Percentiles rank a stretch among this genome's conserved stretches.
These are phyloP conservation scores for Dendrolimus kikuchii DNA, from an alignment of 1,140 invertebrate genomes.

Conservation along the genomic window DNA sequence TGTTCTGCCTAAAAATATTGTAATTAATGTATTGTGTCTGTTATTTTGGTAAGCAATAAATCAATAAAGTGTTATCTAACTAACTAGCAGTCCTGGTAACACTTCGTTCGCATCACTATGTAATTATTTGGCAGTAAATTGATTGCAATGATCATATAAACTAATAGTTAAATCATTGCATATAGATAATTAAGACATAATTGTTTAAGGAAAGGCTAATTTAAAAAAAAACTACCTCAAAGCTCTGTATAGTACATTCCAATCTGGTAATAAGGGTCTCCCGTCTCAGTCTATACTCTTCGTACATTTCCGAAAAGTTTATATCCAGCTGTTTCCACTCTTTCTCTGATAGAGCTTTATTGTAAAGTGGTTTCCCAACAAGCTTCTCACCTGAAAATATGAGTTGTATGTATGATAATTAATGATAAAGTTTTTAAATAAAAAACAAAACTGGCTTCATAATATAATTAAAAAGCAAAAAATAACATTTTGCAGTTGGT, in stretches of 20 bases:
- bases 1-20: too few species aligned
- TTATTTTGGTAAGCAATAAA: too few species aligned
- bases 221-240: conserved; percentile 74
- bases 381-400: conserved; percentile 64
- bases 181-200: background rate
- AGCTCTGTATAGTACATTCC: conserved; percentile 96
- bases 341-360: conserved; percentile 79
- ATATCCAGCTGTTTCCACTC: conserved; percentile 86
- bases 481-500: too few species aligned
- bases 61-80: too few species aligned
- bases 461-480: too few species aligned
- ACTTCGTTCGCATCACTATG: too few species aligned
- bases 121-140: too few species aligned
- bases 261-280: conserved; percentile 92
- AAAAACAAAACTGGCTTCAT: too few species aligned
- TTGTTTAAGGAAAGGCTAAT: background rate
- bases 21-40: too few species aligned
- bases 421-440: background rate
- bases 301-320: conserved; percentile 80
- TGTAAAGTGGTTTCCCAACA: conserved; percentile 86
- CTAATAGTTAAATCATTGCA: background rate
- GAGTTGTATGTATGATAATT: background rate
- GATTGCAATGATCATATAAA: too few species aligned
- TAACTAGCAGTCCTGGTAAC: too few species aligned
- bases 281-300: conserved; percentile 87